Percentiles rank a stretch among this genome's conserved stretches.
Conservation (phyloP, 1,140 invertebrate species). For the Akabosia matsudoensis region DNA sequence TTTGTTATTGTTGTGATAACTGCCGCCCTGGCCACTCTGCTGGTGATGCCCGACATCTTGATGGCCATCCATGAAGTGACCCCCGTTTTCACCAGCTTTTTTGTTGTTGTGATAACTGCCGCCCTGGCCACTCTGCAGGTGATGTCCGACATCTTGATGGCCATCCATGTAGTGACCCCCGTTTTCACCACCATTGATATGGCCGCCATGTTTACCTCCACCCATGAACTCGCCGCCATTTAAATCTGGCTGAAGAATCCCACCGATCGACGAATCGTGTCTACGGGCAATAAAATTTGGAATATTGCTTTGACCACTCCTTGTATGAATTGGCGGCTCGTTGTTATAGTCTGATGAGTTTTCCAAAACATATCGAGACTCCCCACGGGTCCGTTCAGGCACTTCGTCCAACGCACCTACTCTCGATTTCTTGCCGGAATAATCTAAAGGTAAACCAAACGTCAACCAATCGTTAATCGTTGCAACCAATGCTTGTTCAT, state of each 20-base stretch:
- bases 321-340: constrained; percentile 36
- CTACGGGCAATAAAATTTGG: constrained; percentile 25
- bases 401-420: constrained; percentile 37
- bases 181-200: no score
- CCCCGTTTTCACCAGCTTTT: no score
- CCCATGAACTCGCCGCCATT: no score
- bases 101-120: no score
- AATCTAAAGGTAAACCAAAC: constrained; percentile 33
- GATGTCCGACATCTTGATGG: no score
- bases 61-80: no score
- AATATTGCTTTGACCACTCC: constrained; percentile 28
- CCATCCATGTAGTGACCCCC: no score
- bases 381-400: background rate
- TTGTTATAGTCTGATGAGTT: constrained; percentile 40
- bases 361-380: constrained; percentile 22
- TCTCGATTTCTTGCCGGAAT: constrained; percentile 41
- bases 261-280: constrained; percentile 39
- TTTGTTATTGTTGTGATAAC: no score
- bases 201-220: no score
- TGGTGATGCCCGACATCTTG: constrained; percentile 15
- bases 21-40: background rate
- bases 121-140: background rate
- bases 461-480: constrained; percentile 4
- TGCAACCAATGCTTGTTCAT: no score
- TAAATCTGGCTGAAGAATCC: constrained; percentile 35